Evolutionary conservation across 2,888 invertebrate genomes (phyloP), one percentile per base, ranked within the genome.

Genomic region (Lottia scabra): DNA sequence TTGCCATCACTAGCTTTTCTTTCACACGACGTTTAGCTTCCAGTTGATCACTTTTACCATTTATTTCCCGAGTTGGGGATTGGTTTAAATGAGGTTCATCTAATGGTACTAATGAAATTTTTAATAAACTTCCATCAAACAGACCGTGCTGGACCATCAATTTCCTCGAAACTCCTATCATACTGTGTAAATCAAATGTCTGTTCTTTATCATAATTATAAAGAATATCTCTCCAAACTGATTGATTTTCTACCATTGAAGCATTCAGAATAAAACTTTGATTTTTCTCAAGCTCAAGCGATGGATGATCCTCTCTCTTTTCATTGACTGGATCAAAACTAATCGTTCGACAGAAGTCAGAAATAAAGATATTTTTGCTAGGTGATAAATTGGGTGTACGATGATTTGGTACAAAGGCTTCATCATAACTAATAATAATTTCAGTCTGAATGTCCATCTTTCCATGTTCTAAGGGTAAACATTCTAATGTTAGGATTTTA

Each of bases 61-160:
- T 12, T 44, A 67, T 68, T 12, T 70, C 46, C 30, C 63, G 65
- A n/a, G 15, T 62, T 26, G 70, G 19, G 16, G 63, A 71, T 65
- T 74, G 70, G 65, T 74, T 46, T 12, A 63, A 19, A 27, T 65
- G 44, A 12, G 68, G 30, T 23, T 71, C 66, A 12, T 44, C 68
- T 43, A 68, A 45, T 13, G 68, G 71, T 8, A 62, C 46, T 8
- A 84, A 73, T 15, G 80, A 78, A 13, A 86, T 75, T 70, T 83
- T 77, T 16, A 86, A 78, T 72, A 82, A 77, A 63, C 83, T 84
- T 56, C 85, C 83, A 70, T 86, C 85, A 76, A 84, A 83, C 56
- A 86, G 75, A 2, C 84, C 83, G 74, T 81, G 76, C 48, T 82
- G 79, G 26, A 80, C 65, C 84, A 86, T 84, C 10, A 80, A 73